Percentiles rank a stretch among this genome's conserved stretches.
These are phyloP conservation scores for Lepidothrix coronata DNA, from an alignment of 2,113 vertebrate genomes.

Conservation along the genomic window DNA sequence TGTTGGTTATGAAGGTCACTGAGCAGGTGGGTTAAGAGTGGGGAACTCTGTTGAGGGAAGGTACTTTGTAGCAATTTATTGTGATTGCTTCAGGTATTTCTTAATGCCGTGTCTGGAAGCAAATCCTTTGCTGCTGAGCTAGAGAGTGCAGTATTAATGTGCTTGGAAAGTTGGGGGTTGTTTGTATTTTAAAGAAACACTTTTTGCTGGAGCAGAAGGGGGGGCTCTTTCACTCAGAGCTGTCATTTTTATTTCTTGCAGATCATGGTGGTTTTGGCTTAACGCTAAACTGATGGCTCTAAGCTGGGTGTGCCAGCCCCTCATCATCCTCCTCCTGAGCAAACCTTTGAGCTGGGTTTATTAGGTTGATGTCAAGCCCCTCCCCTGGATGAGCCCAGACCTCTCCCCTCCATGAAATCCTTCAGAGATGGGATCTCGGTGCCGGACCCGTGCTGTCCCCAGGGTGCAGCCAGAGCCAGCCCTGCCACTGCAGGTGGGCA, in stretches of 20 bases:
- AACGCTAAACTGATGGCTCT: neutral
- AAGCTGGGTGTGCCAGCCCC: neutral
- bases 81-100: neutral
- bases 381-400: neutral
- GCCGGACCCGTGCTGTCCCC: fast-evolving
- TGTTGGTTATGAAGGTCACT: neutral
- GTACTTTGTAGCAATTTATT: neutral
- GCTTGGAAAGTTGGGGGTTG: neutral
- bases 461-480: fast-evolving
- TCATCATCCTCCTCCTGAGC: neutral
- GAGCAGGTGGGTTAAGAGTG: neutral
- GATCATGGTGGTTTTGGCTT: neutral
- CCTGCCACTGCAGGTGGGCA: fast-evolving
- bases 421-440: fast-evolving
- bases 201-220: neutral
- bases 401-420: neutral
- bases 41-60: neutral
- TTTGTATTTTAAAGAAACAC: neutral
- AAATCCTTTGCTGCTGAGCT: neutral
- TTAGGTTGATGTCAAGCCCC: neutral
- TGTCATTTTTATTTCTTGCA: neutral
- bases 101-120: neutral
- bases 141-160: neutral
- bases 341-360: neutral
- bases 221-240: neutral